Evolutionary conservation across 2,113 vertebrate species (phyloP).

Genomic region (Pelvicachromis taeniatus): DNA sequence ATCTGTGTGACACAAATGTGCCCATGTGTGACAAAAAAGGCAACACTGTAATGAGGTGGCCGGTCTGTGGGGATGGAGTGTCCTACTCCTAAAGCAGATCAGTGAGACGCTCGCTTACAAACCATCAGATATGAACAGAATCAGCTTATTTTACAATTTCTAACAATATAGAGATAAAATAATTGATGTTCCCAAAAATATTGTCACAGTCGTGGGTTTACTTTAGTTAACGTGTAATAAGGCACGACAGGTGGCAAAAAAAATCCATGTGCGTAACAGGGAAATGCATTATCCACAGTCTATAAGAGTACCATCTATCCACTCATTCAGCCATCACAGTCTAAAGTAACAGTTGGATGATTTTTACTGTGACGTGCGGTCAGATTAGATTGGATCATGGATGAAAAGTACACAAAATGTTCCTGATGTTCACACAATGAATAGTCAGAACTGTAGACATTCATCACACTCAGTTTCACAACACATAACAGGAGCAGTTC

Average conservation of each 20-base stretch:
- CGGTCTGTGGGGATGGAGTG: too few species aligned
- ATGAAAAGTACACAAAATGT: neutral
- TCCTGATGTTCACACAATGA: neutral
- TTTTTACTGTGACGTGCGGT: neutral
- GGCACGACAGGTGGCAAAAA: rapidly evolving
- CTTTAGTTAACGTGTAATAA: neutral
- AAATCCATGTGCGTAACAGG: neutral
- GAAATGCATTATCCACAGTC: neutral
- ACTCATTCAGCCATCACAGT: neutral
- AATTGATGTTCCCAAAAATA: too few species aligned
- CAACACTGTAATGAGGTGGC: neutral
- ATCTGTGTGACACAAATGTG: too few species aligned
- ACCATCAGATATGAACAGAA: too few species aligned
- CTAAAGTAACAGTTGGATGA: neutral
- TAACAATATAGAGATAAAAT: too few species aligned
- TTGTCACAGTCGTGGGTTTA: neutral
- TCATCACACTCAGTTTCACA: neutral
- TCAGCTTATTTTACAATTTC: too few species aligned
- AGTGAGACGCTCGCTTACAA: too few species aligned
- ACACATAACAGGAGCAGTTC: neutral
- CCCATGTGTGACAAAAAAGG: neutral
- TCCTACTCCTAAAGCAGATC: too few species aligned
- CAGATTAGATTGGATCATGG: neutral
- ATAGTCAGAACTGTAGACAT: neutral
- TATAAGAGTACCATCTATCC: rapidly evolving